phyloP scores from a whole-genome alignment of 2,888 invertebrate species.

The Nomada goodeniana region DNA sequence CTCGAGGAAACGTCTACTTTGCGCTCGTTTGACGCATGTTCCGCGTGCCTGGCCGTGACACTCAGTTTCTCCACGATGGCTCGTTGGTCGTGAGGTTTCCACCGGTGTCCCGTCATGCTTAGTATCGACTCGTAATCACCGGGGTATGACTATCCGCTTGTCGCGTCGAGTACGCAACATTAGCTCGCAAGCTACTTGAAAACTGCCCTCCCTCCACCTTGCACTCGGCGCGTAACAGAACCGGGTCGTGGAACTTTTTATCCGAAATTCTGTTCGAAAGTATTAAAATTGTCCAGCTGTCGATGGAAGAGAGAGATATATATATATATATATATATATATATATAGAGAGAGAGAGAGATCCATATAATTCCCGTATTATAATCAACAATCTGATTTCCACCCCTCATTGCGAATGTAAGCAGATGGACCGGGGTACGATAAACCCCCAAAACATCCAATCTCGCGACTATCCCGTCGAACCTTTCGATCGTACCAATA shows the following conservation, averaged over 20 bases:
- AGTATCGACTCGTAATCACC: constrained; percentile 14
- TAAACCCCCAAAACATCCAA: constrained; percentile 50
- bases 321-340: too few species aligned
- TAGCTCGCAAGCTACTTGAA: constrained; percentile 1
- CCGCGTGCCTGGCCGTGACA: not conserved
- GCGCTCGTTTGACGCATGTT: not conserved
- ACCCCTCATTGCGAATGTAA: constrained; percentile 18
- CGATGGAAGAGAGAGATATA: not conserved
- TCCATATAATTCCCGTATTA: constrained; percentile 36
- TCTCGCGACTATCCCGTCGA: constrained; percentile 56
- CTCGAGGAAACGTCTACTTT: too few species aligned
- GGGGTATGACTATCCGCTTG: constrained; percentile 37
- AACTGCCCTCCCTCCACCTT: too few species aligned
- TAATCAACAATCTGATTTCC: constrained; percentile 24
- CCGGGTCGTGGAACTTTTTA: not conserved
- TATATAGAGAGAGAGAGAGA: not conserved
- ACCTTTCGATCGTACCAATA: constrained; percentile 65
- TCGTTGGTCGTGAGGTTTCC: constrained; percentile 43
- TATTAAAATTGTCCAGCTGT: not conserved
- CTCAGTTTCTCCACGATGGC: constrained; percentile 26
- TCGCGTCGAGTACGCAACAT: constrained; percentile 10
- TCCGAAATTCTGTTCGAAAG: not conserved
- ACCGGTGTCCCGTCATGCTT: constrained; percentile 50
- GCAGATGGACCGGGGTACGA: constrained; percentile 52
- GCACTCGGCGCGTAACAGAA: not conserved